Conservation (phyloP, 2,888 invertebrate species). For the Acleris laterana region DNA sequence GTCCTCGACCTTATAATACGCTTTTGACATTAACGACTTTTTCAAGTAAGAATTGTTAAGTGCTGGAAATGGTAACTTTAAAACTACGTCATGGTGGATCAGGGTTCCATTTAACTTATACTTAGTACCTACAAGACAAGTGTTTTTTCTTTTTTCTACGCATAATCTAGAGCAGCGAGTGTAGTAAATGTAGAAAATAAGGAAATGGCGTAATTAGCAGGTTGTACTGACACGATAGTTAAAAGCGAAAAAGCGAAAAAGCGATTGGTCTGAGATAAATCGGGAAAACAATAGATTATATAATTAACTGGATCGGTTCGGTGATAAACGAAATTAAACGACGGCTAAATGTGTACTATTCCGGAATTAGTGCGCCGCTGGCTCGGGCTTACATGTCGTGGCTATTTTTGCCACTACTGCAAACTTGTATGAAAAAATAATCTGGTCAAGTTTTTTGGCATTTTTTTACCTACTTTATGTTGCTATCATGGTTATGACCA, state of each 20-base stretch:
- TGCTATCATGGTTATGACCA: no score
- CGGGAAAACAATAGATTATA: conserved; percentile 65
- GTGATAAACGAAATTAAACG: conserved; percentile 66
- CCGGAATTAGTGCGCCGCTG: conserved; percentile 67
- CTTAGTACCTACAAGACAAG: no score
- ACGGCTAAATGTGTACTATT: conserved; percentile 58
- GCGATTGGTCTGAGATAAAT: conserved; percentile 51
- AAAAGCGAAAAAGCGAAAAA: no score
- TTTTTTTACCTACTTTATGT: no score
- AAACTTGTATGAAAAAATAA: background rate
- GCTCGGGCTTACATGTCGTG: conserved; percentile 56
- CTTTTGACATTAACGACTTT: no score
- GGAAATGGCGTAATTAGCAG: background rate
- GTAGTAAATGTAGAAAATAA: background rate
- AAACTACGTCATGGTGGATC: no score
- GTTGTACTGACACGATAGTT: background rate
- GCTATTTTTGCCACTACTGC: background rate
- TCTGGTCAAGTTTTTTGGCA: background rate
- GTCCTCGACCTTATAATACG: no score
- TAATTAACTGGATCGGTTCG: conserved; percentile 68
- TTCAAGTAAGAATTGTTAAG: no score
- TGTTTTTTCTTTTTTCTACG: no score
- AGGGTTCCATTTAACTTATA: no score
- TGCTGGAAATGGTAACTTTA: no score
- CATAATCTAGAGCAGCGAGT: no score